Conservation (phyloP, 2,888 invertebrate genomes). For the Candidula unifasciata region DNA sequence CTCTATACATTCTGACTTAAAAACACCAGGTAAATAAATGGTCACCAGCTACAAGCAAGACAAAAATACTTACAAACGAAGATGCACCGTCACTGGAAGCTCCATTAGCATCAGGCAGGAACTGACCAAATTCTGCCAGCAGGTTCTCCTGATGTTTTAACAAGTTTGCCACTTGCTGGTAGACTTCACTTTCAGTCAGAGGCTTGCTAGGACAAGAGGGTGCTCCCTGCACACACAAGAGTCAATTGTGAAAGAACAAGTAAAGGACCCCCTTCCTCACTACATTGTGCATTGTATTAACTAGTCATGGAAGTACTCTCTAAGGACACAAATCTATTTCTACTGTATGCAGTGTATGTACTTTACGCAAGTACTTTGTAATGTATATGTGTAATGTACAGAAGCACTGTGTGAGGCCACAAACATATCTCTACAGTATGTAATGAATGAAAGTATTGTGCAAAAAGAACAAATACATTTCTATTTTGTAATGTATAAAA, state of each 20-base stretch:
- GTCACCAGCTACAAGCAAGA: not conserved
- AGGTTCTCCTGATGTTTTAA: constrained; percentile 99
- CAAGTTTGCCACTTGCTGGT: constrained; percentile 91
- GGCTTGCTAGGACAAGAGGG: constrained; percentile 72
- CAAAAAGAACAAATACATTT: no score
- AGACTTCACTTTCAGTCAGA: constrained; percentile 97
- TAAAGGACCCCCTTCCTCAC: no score
- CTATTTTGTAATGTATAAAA: no score
- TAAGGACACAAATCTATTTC: not conserved
- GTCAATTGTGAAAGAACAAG: not conserved
- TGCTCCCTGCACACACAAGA: constrained; percentile 56
- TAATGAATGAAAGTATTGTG: no score
- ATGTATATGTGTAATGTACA: no score
- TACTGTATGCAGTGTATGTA: no score
- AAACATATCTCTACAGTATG: no score
- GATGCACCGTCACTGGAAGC: constrained; percentile 47
- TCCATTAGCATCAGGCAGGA: constrained; percentile 92
- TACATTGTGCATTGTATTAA: not conserved
- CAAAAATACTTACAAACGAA: constrained; percentile 45
- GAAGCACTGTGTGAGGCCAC: no score
- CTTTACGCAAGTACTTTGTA: no score
- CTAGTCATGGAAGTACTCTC: not conserved
- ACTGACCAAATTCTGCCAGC: constrained; percentile 96
- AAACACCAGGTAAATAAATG: not conserved
- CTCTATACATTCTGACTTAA: no score